These are phyloP conservation scores for Pyrocoelia pectoralis DNA, from an alignment of 2,888 invertebrate genomes.

Conservation along the genomic window DNA sequence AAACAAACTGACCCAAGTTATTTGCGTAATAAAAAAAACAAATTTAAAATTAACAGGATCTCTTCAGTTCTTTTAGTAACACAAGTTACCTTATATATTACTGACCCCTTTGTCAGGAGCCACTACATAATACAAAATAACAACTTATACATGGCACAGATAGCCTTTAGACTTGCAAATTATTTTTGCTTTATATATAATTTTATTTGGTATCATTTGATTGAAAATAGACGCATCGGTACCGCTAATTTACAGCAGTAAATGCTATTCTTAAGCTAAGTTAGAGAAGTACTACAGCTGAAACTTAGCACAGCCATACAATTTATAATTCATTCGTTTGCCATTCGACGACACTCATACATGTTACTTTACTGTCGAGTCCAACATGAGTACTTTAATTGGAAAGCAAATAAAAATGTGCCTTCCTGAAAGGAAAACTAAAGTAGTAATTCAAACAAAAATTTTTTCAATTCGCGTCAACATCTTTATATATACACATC, in stretches of 20 bases:
- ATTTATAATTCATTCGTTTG: constrained; percentile 17
- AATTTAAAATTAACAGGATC: constrained; percentile 47
- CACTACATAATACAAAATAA: constrained; percentile 42
- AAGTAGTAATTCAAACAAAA: constrained; percentile 11
- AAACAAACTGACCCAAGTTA: constrained; percentile 47
- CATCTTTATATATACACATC: not conserved
- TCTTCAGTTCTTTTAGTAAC: constrained; percentile 36
- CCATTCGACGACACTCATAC: constrained; percentile 30
- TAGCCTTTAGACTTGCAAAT: constrained; percentile 40
- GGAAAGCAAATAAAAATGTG: not conserved
- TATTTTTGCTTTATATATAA: constrained; percentile 20
- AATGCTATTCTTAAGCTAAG: constrained; percentile 51
- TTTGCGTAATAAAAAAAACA: constrained; percentile 49
- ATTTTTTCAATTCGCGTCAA: not conserved
- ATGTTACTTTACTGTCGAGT: constrained; percentile 28
- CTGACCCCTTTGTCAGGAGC: constrained; percentile 20
- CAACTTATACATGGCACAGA: constrained; percentile 53
- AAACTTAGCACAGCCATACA: constrained; percentile 19
- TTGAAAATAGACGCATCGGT: constrained; percentile 50
- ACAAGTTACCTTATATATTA: constrained; percentile 31
- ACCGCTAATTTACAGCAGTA: constrained; percentile 52
- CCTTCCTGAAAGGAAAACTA: constrained; percentile 13
- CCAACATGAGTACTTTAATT: constrained; percentile 26
- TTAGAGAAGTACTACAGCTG: constrained; percentile 32
- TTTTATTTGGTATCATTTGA: constrained; percentile 49